These are phyloP conservation scores for Thymelicus acteon DNA, from an alignment of 2,888 invertebrate genomes.

Conservation along the genomic window DNA sequence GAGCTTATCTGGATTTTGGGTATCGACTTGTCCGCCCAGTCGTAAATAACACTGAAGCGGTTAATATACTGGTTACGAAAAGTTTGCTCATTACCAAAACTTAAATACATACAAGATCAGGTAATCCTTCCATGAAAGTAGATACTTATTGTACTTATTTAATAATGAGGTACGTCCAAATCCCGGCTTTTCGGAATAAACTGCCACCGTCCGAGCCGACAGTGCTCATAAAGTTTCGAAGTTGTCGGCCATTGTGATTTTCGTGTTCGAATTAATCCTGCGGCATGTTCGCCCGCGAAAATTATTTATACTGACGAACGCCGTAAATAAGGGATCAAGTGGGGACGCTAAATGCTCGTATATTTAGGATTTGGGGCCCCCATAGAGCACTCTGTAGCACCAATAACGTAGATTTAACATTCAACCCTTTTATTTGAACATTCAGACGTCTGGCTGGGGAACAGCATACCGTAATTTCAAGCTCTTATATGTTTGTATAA, in stretches of 20 bases:
- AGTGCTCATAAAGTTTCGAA: conserved; percentile 53
- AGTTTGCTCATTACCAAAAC: too few relatives aligned
- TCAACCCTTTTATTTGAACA: conserved; percentile 69
- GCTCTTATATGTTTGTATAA: conserved; percentile 61
- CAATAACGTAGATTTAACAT: conserved; percentile 56
- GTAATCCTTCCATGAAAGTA: conserved; percentile 23
- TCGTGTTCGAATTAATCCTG: conserved; percentile 72
- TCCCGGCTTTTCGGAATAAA: conserved; percentile 56
- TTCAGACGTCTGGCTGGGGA: conserved; percentile 52
- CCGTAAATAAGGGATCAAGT: conserved; percentile 72
- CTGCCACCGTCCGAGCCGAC: conserved; percentile 51
- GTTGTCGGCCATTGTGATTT: conserved; percentile 68
- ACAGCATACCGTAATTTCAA: conserved; percentile 36
- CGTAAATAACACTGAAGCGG: too few relatives aligned
- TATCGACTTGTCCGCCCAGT: too few relatives aligned
- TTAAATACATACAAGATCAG: not conserved
- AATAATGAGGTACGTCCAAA: conserved; percentile 19
- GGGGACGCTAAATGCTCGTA: conserved; percentile 68
- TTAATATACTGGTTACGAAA: too few relatives aligned
- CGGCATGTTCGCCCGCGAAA: conserved; percentile 66
- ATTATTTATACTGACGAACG: conserved; percentile 74
- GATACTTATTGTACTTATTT: conserved; percentile 32
- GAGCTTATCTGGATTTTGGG: too few relatives aligned
- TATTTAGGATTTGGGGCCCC: conserved; percentile 66
- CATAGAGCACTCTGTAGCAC: conserved; percentile 43